A percentile compares a stretch with the other conserved stretches of the same genome.
phyloP scores from a whole-genome alignment of 2,888 invertebrate species.

The Scaptomyza flava region DNA sequence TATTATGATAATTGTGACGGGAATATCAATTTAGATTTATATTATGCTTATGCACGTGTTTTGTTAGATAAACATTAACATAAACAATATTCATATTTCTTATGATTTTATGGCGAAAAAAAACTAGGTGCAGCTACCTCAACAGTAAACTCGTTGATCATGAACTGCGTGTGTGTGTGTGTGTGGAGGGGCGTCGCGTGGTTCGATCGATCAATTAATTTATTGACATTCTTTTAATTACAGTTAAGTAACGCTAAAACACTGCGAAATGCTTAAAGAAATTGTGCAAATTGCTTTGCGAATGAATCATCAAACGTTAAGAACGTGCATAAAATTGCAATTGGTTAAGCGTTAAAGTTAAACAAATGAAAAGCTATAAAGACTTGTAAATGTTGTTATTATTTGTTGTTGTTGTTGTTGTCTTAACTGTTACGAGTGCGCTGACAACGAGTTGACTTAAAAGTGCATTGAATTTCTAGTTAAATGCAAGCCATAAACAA shows the following conservation, averaged over 20 bases:
- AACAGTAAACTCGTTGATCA: slow-evolving; percentile 34
- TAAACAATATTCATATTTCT: slow-evolving; percentile 24
- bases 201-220: slow-evolving; percentile 35
- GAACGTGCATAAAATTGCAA: slow-evolving; percentile 36
- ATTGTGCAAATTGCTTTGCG: background rate
- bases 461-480: slow-evolving; percentile 70
- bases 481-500: slow-evolving; percentile 57
- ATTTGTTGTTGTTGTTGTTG: background rate
- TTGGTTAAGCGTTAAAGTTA: slow-evolving; percentile 28
- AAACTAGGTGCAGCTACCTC: slow-evolving; percentile 42
- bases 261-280: slow-evolving; percentile 19
- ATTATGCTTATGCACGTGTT: too few species aligned
- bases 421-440: slow-evolving; percentile 57
- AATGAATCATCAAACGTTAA: slow-evolving; percentile 40
- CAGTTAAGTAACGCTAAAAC: slow-evolving; percentile 33
- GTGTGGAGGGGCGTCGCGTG: background rate
- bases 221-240: slow-evolving; percentile 61
- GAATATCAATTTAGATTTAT: too few species aligned
- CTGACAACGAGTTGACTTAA: slow-evolving; percentile 66
- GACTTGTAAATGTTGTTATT: slow-evolving; percentile 3
- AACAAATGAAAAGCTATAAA: slow-evolving; percentile 21
- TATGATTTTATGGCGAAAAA: slow-evolving; percentile 9
- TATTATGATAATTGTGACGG: background rate
- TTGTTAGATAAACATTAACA: slow-evolving; percentile 20
- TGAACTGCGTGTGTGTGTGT: slow-evolving; percentile 2